phyloP scores from a whole-genome alignment of 2,113 vertebrate genomes.

The Ctenodactylus gundi region DNA sequence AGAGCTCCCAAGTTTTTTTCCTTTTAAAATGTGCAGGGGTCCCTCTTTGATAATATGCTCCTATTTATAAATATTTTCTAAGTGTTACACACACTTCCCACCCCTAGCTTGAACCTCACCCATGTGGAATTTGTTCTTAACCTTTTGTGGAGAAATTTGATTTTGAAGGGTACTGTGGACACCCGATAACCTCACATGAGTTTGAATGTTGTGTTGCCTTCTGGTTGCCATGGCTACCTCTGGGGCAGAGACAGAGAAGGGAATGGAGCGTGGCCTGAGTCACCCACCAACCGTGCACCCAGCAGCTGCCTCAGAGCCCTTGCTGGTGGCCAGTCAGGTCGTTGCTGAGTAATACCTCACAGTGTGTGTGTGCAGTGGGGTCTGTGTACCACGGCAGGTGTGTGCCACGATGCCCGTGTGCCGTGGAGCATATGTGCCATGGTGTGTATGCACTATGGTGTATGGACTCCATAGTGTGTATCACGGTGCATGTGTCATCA shows the following conservation, averaged over 20 bases:
- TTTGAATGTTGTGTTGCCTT: not conserved
- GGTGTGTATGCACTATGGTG: no score
- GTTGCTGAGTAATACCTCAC: no score
- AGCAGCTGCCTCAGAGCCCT: not conserved
- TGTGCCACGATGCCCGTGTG: no score
- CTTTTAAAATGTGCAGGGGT: not conserved
- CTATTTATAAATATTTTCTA: constrained; percentile 5
- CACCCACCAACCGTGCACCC: not conserved
- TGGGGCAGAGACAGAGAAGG: not conserved
- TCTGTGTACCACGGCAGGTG: no score
- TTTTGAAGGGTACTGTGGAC: not conserved
- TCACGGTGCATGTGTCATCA: no score
- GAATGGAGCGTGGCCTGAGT: not conserved
- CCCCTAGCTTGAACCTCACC: not conserved
- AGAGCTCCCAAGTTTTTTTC: not conserved
- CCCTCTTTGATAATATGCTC: not conserved
- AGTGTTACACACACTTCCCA: not conserved
- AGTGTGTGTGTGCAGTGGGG: no score
- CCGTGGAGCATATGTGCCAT: no score
- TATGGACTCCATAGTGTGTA: no score
- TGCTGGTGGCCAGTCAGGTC: no score
- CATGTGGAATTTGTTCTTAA: not conserved
- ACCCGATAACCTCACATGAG: not conserved
- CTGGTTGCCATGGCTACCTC: not conserved
- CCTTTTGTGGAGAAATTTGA: not conserved